A percentile compares a stretch with the other conserved stretches of the same genome.
phyloP scores from a whole-genome alignment of 2,888 invertebrate genomes.

The Drosophila nigritarsus region DNA sequence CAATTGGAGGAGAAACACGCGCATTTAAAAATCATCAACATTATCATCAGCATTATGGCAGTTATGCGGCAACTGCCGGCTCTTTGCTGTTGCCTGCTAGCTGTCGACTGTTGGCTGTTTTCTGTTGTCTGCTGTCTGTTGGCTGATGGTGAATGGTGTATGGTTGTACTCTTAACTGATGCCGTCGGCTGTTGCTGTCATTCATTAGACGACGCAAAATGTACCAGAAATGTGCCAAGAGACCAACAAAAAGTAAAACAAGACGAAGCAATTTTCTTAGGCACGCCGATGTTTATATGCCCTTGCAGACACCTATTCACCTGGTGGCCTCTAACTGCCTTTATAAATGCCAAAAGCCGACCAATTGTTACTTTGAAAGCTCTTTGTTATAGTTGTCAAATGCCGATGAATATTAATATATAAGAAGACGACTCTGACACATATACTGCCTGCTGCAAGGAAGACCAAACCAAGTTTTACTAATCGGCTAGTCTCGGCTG shows the following conservation, averaged over 20 bases:
- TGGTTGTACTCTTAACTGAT: slow-evolving; percentile 33
- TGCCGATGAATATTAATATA: neutral
- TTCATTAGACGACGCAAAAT: slow-evolving; percentile 73
- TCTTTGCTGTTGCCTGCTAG: slow-evolving; percentile 21
- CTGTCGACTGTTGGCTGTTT: slow-evolving; percentile 1
- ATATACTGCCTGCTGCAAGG: neutral
- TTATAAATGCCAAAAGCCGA: neutral
- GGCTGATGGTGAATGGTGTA: slow-evolving; percentile 12
- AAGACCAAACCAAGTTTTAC: neutral
- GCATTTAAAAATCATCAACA: slow-evolving; percentile 80
- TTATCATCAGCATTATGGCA: slow-evolving; percentile 80
- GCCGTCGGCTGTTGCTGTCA: slow-evolving; percentile 71
- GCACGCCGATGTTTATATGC: neutral
- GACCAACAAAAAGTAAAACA: slow-evolving; percentile 34
- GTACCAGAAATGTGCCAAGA: slow-evolving; percentile 62
- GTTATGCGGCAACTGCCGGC: slow-evolving; percentile 67
- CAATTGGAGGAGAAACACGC: slow-evolving; percentile 78
- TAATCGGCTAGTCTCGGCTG: neutral
- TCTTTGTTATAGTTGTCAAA: neutral
- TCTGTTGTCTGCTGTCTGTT: slow-evolving; percentile 3
- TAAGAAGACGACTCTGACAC: neutral
- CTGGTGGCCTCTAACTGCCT: neutral
- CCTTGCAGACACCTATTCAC: neutral
- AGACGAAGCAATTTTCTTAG: neutral
- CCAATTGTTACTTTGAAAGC: neutral